phyloP scores from a whole-genome alignment of 64 coral and sea anemone genomes.

The Dendronephthya gigantea region DNA sequence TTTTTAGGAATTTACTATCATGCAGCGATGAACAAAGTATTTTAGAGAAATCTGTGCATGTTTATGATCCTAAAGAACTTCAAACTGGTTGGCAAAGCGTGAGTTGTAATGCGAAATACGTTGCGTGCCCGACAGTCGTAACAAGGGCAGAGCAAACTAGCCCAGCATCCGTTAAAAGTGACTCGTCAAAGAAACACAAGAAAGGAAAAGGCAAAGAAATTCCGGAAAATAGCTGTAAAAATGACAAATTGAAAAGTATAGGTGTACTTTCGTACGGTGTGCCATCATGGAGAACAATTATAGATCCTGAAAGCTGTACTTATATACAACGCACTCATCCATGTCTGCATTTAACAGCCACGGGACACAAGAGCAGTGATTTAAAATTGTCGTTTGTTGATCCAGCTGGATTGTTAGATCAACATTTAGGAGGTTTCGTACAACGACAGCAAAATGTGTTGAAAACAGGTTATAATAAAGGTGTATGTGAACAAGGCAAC shows the following conservation, averaged over 20 bases:
- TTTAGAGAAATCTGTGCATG: not conserved
- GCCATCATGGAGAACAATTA: conserved; percentile 83
- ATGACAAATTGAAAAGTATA: conserved; percentile 58
- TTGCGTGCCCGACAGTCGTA: not conserved
- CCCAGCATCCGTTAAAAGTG: not conserved
- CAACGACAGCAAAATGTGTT: not conserved
- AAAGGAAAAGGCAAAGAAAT: not conserved
- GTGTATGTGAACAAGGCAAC: not conserved
- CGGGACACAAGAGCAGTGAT: not conserved
- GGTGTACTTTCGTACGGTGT: conserved; percentile 85
- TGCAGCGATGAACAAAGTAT: not conserved
- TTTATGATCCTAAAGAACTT: not conserved
- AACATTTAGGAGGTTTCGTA: conserved; percentile 60
- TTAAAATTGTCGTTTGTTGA: conserved; percentile 46
- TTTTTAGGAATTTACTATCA: not conserved
- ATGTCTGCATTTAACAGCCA: not conserved
- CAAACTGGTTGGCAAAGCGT: not conserved
- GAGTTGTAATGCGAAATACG: conserved; percentile 2
- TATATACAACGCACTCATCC: conserved; percentile 62
- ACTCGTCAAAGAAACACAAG: not conserved
- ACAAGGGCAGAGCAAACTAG: not conserved
- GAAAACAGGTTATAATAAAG: not conserved
- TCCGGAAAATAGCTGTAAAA: not conserved
- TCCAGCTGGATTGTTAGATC: conserved; percentile 75
- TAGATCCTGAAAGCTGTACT: conserved; percentile 59